Evolutionary conservation across 2,797 vertebrate species (phyloP), one percentile per base, ranked within the genome.

Genomic region (Leontocebus nigricollis): DNA sequence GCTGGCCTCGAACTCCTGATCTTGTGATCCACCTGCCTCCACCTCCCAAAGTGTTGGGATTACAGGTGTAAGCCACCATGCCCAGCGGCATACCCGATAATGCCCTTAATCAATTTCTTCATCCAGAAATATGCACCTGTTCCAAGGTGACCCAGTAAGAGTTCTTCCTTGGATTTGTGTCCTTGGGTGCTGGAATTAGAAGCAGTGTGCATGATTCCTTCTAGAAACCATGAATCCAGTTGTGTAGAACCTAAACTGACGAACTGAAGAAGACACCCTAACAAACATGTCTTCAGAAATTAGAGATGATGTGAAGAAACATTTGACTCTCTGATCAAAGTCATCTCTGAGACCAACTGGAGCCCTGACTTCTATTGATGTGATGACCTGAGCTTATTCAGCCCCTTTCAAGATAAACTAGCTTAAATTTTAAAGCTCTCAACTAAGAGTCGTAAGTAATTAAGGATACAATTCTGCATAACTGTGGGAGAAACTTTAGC

Each of bases 371-470:
- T 89, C n/a, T 94, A 70, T 95, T 93, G 85, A 94, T 55, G 15
- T 92, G 92, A 88, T 93, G 72, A 79, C 79, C 39, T 52, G 77
- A 88, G n/a, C 44, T 94, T 83, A 79, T 88, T 95, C 85, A 92
- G 41, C 7, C 30, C 46, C 90, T 90, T 93, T 94, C 92, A 90
- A 52, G 76, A 77, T 84, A 97, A 96, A 91, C 72, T 61, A 91
- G 80, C 83, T 97, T 96, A 90, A 73, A 94, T 46, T 44, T 59
- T 95, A 92, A 95, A 96, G 86, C 95, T 91, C 88, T n/a, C 55
- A 93, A 89, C 67, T 84, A 73, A 26, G 79, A 97, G 80, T 93
- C 86, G 44, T 46, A 41, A 96, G 83, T 90, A 97, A 95, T 97
- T 85, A 96, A 91, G 92, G 33, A 59, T 73, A 86, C 48, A 41